Percentiles rank a stretch among this genome's conserved stretches.
Evolutionary conservation across 2,113 vertebrate species (phyloP).

Genomic region (Tinamus guttatus): DNA sequence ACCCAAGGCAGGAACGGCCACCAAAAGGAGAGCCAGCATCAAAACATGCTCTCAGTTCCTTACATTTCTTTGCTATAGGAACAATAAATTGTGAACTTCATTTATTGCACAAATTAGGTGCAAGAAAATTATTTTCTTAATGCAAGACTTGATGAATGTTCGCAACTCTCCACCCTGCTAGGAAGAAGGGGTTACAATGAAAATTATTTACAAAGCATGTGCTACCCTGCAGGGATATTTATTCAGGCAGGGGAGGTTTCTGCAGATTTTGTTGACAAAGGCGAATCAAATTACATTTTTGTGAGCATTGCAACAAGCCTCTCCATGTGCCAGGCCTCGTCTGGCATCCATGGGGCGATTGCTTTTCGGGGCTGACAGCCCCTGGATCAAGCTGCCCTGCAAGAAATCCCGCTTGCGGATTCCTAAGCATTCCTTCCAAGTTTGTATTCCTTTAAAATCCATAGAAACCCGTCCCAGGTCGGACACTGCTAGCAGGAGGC

Average conservation of each 20-base stretch:
- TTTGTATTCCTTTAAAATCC: neutral
- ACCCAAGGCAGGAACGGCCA: neutral
- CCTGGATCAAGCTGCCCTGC: neutral
- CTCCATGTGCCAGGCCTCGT: constrained; percentile 13
- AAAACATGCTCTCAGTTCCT: constrained; percentile 7
- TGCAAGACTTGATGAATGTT: constrained; percentile 70
- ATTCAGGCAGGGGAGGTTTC: constrained; percentile 63
- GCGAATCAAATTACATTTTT: constrained; percentile 71
- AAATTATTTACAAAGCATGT: constrained; percentile 77
- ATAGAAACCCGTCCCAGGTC: neutral
- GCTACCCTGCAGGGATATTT: constrained; percentile 73
- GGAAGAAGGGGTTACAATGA: constrained; percentile 66
- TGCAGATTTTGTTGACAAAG: constrained; percentile 71
- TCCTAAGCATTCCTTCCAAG: neutral
- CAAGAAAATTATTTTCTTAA: constrained; percentile 63
- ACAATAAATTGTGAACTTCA: constrained; percentile 62
- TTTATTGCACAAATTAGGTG: constrained; percentile 75
- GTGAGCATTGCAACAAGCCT: neutral
- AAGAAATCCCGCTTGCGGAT: neutral
- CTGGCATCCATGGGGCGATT: constrained; percentile 11
- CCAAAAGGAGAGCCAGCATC: neutral
- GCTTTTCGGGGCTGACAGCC: neutral
- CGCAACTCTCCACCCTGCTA: constrained; percentile 54
- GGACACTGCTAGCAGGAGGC: accelerated
- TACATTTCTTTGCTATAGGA: constrained; percentile 3